Evolutionary conservation across 2,113 vertebrate genomes (phyloP).

Genomic region (Brachypodius melanocephalos): DNA sequence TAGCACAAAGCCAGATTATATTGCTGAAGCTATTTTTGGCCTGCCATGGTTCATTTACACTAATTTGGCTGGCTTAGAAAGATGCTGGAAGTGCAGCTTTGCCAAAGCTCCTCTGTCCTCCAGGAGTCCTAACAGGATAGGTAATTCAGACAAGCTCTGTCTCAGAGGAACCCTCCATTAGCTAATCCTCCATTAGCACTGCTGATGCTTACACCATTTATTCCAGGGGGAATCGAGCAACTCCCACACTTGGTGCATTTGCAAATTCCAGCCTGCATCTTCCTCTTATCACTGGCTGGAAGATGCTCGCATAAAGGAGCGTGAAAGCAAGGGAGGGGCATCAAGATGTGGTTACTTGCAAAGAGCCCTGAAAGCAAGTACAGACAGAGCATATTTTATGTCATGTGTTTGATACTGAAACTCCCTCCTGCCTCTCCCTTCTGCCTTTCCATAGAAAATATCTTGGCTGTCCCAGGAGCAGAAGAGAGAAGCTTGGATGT

Average conservation of each 20-base stretch:
- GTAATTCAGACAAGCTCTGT: background rate
- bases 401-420: fast-evolving
- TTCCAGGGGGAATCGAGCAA: background rate
- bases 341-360: background rate
- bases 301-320: background rate
- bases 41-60: background rate
- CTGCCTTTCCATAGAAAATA: background rate
- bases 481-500: background rate
- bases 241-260: background rate
- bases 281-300: background rate
- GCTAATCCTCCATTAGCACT: conserved; percentile 17
- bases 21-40: background rate
- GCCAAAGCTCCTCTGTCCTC: background rate
- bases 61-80: background rate
- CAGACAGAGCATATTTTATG: background rate
- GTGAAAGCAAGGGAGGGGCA: background rate
- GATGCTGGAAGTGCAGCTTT: background rate
- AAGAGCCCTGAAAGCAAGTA: background rate
- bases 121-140: background rate
- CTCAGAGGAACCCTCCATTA: conserved; percentile 19
- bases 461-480: background rate
- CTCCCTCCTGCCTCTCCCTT: background rate
- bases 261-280: background rate
- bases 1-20: background rate
- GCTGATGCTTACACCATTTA: background rate